Evolutionary conservation across 2,113 vertebrate genomes (phyloP), one percentile per base, ranked within the genome.

Genomic region (Ascaphus truei): DNA sequence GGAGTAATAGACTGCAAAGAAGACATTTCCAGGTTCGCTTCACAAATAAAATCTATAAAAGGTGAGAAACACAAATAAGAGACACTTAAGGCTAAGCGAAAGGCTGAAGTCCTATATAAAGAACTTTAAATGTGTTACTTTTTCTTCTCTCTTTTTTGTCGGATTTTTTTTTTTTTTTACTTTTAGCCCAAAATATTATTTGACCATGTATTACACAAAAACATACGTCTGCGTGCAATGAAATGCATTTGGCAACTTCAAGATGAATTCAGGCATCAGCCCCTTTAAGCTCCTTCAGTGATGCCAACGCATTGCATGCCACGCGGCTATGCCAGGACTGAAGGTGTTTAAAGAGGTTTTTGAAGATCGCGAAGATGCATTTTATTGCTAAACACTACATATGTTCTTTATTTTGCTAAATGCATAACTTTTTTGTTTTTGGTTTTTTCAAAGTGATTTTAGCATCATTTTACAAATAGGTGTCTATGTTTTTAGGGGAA

Each of bases 61-160:
- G 20, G 31, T 47, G 22, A 45, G 15, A 41, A 50, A 68, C 55
- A 69, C 43, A 51, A 61, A n/a, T 69, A 69, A 69, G 45, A 60
- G 33, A 69, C 56, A 69, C 55, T 69, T 69, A 69, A 69, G 66
- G 66, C 66, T 69, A 69, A 57, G 57, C 66, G 43, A 30, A 69
- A 69, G 66, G 66, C 66, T 60, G 43, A 69, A 51, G 56, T 47
- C 55, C 41, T 52, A 48, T 39, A 31, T 60, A 59, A 69, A 60
- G 56, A 69, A 68, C 52, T 47, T 34, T 43, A 6, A 5, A 15
- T 20, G 18, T 56, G n/a, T 16, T 36, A 34, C 7, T 13, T 29
- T 16, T 36, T 47, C 7, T 13, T 29, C 12, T 45, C 1, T 48
- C 48, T 37, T 57, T 33, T 37, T 48, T n/a, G n/a, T n/a, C n/a